phyloP scores from a whole-genome alignment of 2,797 vertebrate genomes.

The Sylvia borin region DNA sequence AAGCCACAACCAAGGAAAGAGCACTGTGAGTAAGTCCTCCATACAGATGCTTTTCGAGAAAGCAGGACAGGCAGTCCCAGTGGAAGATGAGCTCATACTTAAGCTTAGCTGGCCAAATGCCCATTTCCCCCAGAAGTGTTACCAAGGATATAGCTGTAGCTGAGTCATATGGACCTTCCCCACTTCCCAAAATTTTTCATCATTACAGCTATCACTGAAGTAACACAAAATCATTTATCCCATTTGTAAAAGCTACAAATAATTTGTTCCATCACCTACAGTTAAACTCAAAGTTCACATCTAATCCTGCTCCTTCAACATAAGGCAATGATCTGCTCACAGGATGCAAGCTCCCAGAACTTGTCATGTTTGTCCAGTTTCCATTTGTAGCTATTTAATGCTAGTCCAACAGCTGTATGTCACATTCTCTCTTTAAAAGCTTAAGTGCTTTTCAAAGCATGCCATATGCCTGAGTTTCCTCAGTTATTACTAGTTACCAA shows the following conservation, averaged over 20 bases:
- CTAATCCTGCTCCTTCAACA: not conserved
- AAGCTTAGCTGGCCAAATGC: conserved; percentile 1
- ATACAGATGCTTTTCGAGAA: conserved; percentile 45
- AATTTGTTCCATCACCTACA: not conserved
- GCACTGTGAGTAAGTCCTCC: not conserved
- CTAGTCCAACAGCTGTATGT: not conserved
- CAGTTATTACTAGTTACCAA: not conserved
- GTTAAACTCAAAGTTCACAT: not conserved
- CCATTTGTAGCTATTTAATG: not conserved
- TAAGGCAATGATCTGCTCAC: not conserved
- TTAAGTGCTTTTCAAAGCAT: not conserved
- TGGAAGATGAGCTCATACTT: conserved; percentile 57
- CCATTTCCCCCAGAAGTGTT: conserved; percentile 37
- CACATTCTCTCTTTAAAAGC: conserved; percentile 20
- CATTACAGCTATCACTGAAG: not conserved
- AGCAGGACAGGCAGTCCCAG: conserved; percentile 26
- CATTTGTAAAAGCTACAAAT: not conserved
- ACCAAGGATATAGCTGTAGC: conserved; percentile 18
- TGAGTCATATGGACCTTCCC: not conserved
- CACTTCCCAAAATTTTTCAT: conserved; percentile 29
- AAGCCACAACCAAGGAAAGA: conserved; percentile 35
- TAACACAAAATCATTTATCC: not conserved
- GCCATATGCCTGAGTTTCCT: not conserved
- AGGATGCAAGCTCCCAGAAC: not conserved
- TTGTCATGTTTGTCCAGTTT: not conserved